These are phyloP conservation scores for Tigriopus californicus DNA, from an alignment of 2,888 invertebrate species.

Conservation along the genomic window DNA sequence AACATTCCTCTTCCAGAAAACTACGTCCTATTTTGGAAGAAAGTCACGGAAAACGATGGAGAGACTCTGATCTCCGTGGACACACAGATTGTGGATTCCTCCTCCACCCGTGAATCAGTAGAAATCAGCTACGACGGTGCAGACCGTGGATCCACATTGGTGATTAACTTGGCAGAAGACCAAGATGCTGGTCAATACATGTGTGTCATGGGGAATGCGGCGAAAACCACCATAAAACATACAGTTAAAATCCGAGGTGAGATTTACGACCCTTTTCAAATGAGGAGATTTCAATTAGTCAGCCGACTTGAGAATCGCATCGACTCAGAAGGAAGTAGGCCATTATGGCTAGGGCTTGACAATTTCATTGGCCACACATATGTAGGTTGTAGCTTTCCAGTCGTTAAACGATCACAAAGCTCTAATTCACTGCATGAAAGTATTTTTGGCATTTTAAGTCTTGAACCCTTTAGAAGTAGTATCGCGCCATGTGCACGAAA, in stretches of 20 bases:
- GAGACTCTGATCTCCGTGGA: neutral
- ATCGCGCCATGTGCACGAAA: no score
- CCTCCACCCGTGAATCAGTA: neutral
- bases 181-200: conserved; percentile 11
- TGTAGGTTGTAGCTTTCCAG: no score
- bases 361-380: no score
- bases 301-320: no score
- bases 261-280: no score
- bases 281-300: no score
- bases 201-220: neutral
- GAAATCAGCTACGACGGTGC: neutral
- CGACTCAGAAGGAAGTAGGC: no score
- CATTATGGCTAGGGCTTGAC: no score
- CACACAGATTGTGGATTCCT: neutral
- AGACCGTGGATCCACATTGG: conserved; percentile 7
- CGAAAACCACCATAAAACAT: conserved; percentile 1
- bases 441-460: no score
- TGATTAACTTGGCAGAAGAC: conserved; percentile 7
- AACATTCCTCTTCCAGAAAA: conserved; percentile 1
- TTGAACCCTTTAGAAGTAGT: no score
- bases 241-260: conserved; percentile 5
- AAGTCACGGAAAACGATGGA: neutral
- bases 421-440: no score
- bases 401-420: no score
- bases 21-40: conserved; percentile 9